A percentile compares a stretch with the other conserved stretches of the same genome.
Evolutionary conservation across 2,113 vertebrate genomes (phyloP).

Genomic region (Megaceryle maxima): DNA sequence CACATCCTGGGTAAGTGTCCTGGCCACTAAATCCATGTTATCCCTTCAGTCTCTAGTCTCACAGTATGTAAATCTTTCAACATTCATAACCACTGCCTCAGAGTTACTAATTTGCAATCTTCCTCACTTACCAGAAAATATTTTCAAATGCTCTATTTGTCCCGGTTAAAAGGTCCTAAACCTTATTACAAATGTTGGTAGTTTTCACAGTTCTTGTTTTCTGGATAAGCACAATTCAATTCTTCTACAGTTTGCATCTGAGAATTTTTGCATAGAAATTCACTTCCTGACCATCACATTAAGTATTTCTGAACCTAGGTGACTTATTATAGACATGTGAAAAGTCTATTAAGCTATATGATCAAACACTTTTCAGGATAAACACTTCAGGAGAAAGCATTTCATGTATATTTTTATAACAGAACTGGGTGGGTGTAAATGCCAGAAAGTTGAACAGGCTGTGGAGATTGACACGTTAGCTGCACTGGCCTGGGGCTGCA

Average conservation of each 20-base stretch:
- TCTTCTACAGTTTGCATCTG: not conserved
- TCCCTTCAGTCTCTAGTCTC: not conserved
- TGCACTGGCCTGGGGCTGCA: not conserved
- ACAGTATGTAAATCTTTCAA: not conserved
- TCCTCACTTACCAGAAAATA: not conserved
- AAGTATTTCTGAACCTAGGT: not conserved
- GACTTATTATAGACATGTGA: not conserved
- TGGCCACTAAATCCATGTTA: not conserved
- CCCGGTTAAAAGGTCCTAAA: not conserved
- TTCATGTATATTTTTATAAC: not conserved
- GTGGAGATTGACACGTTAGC: not conserved
- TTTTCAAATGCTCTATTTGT: not conserved
- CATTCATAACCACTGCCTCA: not conserved
- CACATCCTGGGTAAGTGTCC: not conserved
- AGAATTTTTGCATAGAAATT: not conserved
- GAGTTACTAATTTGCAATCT: not conserved
- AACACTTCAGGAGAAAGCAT: not conserved
- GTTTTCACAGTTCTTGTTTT: not conserved
- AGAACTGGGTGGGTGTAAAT: not conserved
- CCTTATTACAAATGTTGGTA: not conserved
- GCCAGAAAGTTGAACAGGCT: fast-evolving
- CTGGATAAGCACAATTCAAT: not conserved
- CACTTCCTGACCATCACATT: not conserved
- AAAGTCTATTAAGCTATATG: not conserved
- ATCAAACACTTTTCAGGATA: not conserved